Evolutionary conservation across 2,888 invertebrate genomes (phyloP).

Genomic region (Trissolcus japonicus): DNA sequence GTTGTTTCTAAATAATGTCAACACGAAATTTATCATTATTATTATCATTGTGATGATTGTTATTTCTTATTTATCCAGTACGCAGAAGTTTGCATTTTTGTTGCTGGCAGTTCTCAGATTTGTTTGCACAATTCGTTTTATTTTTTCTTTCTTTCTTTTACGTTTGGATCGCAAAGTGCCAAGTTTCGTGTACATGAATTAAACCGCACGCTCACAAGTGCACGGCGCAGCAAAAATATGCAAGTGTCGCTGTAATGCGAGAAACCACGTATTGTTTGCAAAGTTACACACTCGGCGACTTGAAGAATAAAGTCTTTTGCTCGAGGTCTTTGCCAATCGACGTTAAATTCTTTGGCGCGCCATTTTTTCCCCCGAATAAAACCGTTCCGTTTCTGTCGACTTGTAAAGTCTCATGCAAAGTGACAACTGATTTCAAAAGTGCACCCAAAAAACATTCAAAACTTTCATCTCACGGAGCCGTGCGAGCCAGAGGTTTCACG

Average conservation of each 20-base stretch:
- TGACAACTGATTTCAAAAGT: no score
- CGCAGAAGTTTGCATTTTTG: slow-evolving; percentile 44
- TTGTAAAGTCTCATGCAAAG: no score
- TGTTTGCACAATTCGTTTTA: slow-evolving; percentile 51
- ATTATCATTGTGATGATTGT: neutral
- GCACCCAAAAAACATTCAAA: no score
- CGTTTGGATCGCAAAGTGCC: slow-evolving; percentile 40
- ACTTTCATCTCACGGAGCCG: no score
- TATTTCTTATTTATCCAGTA: slow-evolving; percentile 3
- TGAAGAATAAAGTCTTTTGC: slow-evolving; percentile 10
- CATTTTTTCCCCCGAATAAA: no score
- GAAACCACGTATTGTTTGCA: slow-evolving; percentile 51
- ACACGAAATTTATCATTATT: neutral
- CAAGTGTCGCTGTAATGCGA: slow-evolving; percentile 53
- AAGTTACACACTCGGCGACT: slow-evolving; percentile 44
- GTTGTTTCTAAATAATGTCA: slow-evolving; percentile 12
- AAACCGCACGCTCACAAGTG: slow-evolving; percentile 26
- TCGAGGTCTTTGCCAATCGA: slow-evolving; percentile 43
- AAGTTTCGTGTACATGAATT: slow-evolving; percentile 50
- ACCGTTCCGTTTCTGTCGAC: no score
- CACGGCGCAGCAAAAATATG: slow-evolving; percentile 39
- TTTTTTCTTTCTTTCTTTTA: slow-evolving; percentile 12
- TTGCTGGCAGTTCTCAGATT: slow-evolving; percentile 44
- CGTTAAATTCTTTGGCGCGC: neutral
- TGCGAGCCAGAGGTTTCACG: no score